Conservation (phyloP, 2,797 vertebrate species). For the Dicrostonyx torquatus region DNA sequence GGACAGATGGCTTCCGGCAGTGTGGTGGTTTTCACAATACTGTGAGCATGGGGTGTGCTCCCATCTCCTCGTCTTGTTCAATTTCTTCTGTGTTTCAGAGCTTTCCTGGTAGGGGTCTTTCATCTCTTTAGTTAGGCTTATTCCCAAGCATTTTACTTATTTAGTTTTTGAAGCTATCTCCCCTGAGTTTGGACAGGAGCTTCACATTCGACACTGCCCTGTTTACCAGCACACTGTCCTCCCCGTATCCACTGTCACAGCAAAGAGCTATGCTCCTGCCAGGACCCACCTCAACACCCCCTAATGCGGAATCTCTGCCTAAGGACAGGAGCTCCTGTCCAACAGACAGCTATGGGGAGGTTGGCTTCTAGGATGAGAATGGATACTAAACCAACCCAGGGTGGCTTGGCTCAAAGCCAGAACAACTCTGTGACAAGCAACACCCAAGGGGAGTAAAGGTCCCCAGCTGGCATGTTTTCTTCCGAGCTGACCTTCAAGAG, state of each 20-base stretch:
- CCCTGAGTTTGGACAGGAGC: neutral
- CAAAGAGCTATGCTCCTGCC: too few relatives aligned
- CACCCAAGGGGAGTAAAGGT: neutral
- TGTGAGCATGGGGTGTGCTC: too few relatives aligned
- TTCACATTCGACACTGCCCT: neutral
- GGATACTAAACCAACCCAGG: neutral
- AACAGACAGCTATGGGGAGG: neutral
- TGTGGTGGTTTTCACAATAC: too few relatives aligned
- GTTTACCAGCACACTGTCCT: neutral
- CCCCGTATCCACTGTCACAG: fast-evolving
- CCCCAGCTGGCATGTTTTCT: neutral
- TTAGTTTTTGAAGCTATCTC: too few relatives aligned
- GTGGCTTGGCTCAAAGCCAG: neutral
- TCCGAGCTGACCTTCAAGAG: neutral
- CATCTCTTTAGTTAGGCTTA: too few relatives aligned
- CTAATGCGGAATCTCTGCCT: neutral
- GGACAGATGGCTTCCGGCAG: too few relatives aligned
- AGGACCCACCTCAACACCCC: neutral
- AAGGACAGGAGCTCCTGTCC: neutral
- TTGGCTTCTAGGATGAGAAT: neutral
- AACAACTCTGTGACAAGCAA: neutral
- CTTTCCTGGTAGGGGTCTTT: too few relatives aligned
- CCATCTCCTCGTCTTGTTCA: too few relatives aligned
- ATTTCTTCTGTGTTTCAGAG: too few relatives aligned
- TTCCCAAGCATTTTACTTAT: too few relatives aligned